These are phyloP conservation scores for Gymnobelideus leadbeateri DNA, from an alignment of 2,113 vertebrate genomes.

Conservation along the genomic window DNA sequence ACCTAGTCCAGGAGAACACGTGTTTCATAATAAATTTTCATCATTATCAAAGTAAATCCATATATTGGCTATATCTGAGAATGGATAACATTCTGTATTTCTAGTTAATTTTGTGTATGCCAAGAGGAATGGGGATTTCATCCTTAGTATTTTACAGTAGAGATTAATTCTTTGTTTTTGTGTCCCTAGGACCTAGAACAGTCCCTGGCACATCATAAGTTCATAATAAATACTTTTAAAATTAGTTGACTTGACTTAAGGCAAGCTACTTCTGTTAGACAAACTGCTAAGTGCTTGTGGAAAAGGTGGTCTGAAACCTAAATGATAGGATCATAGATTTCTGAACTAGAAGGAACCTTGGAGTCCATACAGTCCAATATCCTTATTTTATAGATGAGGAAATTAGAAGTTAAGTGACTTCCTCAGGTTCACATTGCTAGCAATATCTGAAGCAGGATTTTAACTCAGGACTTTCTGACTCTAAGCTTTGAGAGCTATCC, in stretches of 20 bases:
- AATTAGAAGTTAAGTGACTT: neutral
- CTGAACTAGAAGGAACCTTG: too few species aligned
- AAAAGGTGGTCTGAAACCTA: too few species aligned
- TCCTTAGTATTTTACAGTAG: neutral
- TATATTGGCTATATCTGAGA: neutral
- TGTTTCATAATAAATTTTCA: neutral
- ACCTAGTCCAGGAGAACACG: neutral
- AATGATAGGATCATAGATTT: too few species aligned
- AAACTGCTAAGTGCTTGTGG: too few species aligned
- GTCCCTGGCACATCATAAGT: neutral
- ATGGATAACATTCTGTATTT: neutral
- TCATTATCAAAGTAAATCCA: neutral
- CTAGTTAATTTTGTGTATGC: neutral
- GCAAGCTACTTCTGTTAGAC: neutral
- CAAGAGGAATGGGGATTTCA: neutral
- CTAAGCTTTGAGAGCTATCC: neutral
- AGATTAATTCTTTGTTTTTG: neutral
- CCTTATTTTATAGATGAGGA: neutral
- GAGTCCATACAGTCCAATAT: too few species aligned
- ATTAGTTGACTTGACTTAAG: neutral
- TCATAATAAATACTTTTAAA: neutral
- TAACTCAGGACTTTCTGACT: neutral
- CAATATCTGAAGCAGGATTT: conserved; percentile 4
- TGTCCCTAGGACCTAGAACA: neutral
- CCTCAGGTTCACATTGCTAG: neutral